Base-by-base conservation (phyloP, 2,888 invertebrate species). In the Gymnocheta viridis region DNA sequence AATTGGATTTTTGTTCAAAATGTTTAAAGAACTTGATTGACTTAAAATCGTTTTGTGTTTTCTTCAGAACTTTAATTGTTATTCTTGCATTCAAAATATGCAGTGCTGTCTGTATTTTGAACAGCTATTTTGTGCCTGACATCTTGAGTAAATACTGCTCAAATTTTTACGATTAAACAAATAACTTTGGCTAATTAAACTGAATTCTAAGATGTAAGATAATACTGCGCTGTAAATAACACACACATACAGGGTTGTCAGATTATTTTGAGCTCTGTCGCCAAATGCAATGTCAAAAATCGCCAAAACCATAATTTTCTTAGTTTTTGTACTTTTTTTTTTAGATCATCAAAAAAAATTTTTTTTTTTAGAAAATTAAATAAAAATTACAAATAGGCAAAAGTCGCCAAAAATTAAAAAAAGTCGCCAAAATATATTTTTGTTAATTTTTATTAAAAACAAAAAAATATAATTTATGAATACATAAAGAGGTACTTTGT, bases 141-240 rank as follows among this genome's bases (percentile, higher is more conserved):
- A 27, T 41, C 41, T n/a, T 3, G 17, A 54, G 6, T 49, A n/a
- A 29, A 29, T 12, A 5, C 44, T 17, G 14, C 7, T 62, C 1
- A 64, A 38, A 64, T 29, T 44, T 27, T 2, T 29, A 12, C 27
- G 17, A 64, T 17, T 10, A 17, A 44, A 27, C 12, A 19, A 14
- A 44, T 17, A 44, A 44, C 5, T n/a, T 44, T 17, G 17, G 44
- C 0, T 64, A 44, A 64, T 44, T 64, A 10, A 17, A 44, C 17
- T 27, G 4, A 64, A 44, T 44, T 44, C 5, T 10, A 17, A 64
- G 27, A 44, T 44, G 64, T 29, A 64, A 64, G n/a, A 64, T 64
- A 29, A 19, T 17, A 44, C 17, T 44, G 12, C n/a, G 41, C n/a
- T 41, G 10, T 38, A 14, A 38, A 38, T 38, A 38, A 7, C n/a